Base-by-base conservation (phyloP, 2,113 vertebrate species). In the Tangachromis dhanisi region DNA sequence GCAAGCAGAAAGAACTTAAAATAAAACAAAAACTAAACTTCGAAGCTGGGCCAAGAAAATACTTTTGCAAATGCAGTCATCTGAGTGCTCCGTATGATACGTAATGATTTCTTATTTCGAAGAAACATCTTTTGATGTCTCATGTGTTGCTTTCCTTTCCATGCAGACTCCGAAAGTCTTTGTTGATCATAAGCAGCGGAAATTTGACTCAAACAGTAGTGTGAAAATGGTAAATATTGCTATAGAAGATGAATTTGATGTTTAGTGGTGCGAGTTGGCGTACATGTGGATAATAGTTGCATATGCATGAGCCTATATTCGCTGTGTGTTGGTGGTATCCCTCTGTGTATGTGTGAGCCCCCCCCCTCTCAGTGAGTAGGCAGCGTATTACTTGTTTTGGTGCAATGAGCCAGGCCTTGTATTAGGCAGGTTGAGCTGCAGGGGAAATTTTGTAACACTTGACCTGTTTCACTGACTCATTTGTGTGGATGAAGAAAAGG, bases 381-480 rank as follows among this genome's bases (percentile, higher is more conserved):
- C 88, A 90, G 90, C 83, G 89, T 92, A 94, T 93, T 93, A 94
- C 93, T 94, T 93, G 92, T 94, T 92, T 95, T 93, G 93, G 88
- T 92, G 92, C 92, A 94, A 94, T 94, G 94, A 95, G 91, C 92
- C 86, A 89, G 90, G 91, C 92, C 91, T 95, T 92, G 90, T 94
- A 95, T 96, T 95, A 95, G 94, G 94, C 96, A 96, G 95, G 96
- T 97, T 96, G 95, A 94, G 96, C 96, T 96, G 86, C 90, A 94
- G 95, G 96, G 92, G 83, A 85, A 96, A 95, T 95, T 96, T 95
- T 93, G 90, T 95, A 95, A 96, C 96, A 96, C 96, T 96, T 97
- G 97, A 97, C 97, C 97, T 96, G 96, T 95, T 97, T 96, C 92
- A 93, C 95, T 96, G 96, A 97, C 91, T 96, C 95, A 96, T 95